A percentile compares a stretch with the other conserved stretches of the same genome.
phyloP scores from a whole-genome alignment of 1,140 invertebrate genomes.

The Lepidurus packardi region DNA sequence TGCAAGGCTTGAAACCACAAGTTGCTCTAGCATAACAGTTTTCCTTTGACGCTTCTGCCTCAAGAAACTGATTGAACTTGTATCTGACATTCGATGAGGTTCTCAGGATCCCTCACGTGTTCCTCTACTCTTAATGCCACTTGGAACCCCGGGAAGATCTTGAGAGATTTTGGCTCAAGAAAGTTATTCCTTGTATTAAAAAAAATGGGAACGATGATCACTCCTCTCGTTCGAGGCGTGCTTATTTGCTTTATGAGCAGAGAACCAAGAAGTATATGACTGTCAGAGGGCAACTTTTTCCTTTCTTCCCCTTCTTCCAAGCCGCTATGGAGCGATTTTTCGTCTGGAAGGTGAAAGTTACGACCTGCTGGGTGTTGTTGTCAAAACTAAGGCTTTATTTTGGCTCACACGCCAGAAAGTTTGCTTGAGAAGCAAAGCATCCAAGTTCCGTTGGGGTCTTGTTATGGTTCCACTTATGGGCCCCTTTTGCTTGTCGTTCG shows the following conservation, averaged over 20 bases:
- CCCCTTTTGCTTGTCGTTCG: not conserved
- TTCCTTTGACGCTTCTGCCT: not conserved
- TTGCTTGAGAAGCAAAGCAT: not conserved
- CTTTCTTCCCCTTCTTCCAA: too few species aligned
- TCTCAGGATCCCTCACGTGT: not conserved
- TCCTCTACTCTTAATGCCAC: not conserved
- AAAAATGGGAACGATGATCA: too few species aligned
- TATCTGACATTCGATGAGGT: not conserved
- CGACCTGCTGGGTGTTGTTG: too few species aligned
- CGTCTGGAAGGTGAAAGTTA: too few species aligned
- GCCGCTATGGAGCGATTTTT: too few species aligned
- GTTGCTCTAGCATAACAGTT: not conserved
- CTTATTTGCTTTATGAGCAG: too few species aligned
- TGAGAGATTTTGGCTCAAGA: too few species aligned
- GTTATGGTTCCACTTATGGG: conserved; percentile 3
- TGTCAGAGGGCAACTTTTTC: too few species aligned
- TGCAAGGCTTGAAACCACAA: not conserved
- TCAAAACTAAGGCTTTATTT: too few species aligned
- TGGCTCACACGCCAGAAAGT: not conserved
- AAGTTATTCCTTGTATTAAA: too few species aligned
- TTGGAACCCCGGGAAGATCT: not conserved
- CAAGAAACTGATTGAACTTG: not conserved
- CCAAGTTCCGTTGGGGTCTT: not conserved
- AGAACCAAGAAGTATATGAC: too few species aligned
- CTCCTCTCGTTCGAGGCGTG: too few species aligned